Evolutionary conservation across 2,888 invertebrate genomes (phyloP).

Genomic region (Onthophagus sagittarius): DNA sequence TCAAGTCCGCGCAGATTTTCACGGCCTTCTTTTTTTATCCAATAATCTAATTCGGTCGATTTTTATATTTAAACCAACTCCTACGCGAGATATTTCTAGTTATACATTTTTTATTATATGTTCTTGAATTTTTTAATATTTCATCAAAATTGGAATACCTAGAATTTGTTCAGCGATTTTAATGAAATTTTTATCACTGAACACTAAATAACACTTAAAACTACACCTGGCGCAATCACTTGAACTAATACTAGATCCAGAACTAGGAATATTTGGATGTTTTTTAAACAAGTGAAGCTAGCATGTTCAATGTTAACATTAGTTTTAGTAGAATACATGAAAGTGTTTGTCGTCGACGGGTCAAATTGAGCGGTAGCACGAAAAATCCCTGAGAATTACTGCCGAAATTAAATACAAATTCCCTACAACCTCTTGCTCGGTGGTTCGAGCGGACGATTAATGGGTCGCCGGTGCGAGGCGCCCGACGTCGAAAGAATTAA

Average conservation of each 20-base stretch:
- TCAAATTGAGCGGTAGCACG: slow-evolving; percentile 7
- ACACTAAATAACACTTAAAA: too few species aligned
- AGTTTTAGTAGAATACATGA: too few species aligned
- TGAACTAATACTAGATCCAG: too few species aligned
- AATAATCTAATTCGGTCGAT: background rate
- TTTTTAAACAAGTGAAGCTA: too few species aligned
- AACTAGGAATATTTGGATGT: too few species aligned
- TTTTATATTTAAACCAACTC: background rate
- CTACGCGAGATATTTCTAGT: background rate
- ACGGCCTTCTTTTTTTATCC: background rate
- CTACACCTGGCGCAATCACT: too few species aligned
- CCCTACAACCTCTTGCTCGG: background rate
- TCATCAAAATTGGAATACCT: too few species aligned
- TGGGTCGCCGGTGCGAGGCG: slow-evolving; percentile 3
- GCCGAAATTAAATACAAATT: slow-evolving; percentile 12
- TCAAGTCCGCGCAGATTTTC: background rate
- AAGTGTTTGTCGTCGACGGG: background rate
- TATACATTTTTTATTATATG: background rate
- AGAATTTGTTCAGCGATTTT: too few species aligned
- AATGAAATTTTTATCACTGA: too few species aligned
- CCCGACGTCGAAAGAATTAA: slow-evolving; percentile 1
- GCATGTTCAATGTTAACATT: too few species aligned
- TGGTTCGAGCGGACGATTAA: slow-evolving; percentile 4
- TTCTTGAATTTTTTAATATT: too few species aligned
- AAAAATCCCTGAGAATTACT: slow-evolving; percentile 9